Evolutionary conservation across 1,140 invertebrate genomes (phyloP).

Genomic region (Halyomorpha halys): DNA sequence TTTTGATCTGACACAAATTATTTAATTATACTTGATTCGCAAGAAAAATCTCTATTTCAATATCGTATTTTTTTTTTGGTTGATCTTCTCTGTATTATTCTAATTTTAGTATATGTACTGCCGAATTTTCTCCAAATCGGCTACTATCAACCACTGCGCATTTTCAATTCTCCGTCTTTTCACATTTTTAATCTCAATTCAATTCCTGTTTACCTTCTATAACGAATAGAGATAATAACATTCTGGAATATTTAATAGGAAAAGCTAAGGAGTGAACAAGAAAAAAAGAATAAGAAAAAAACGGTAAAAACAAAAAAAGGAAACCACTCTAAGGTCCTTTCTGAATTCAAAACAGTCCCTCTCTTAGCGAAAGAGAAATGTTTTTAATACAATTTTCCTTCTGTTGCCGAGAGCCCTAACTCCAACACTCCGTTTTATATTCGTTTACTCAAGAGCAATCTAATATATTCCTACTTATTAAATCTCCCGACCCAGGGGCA

Average conservation of each 20-base stretch:
- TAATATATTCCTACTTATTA: conserved; percentile 1
- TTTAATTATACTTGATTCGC: too few species aligned
- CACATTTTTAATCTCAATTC: too few species aligned
- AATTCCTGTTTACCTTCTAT: too few species aligned
- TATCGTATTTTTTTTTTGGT: too few species aligned
- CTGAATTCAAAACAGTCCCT: conserved; percentile 1
- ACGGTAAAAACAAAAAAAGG: not conserved
- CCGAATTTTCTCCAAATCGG: too few species aligned
- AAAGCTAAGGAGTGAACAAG: not conserved
- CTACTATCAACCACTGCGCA: too few species aligned
- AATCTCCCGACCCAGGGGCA: not conserved
- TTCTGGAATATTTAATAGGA: not conserved
- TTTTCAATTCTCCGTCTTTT: too few species aligned
- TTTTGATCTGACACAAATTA: too few species aligned
- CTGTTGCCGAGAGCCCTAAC: not conserved
- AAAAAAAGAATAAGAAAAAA: not conserved
- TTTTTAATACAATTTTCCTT: conserved; percentile 8
- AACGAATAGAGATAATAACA: too few species aligned
- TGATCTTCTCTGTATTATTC: too few species aligned
- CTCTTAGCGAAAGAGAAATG: conserved; percentile 3
- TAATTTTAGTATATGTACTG: too few species aligned
- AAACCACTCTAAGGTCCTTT: not conserved
- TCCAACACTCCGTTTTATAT: not conserved
- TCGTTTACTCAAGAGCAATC: not conserved
- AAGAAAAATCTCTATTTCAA: too few species aligned